Evolutionary conservation across 2,113 vertebrate genomes (phyloP), one percentile per base, ranked within the genome.

Genomic region (Vulpes vulpes): DNA sequence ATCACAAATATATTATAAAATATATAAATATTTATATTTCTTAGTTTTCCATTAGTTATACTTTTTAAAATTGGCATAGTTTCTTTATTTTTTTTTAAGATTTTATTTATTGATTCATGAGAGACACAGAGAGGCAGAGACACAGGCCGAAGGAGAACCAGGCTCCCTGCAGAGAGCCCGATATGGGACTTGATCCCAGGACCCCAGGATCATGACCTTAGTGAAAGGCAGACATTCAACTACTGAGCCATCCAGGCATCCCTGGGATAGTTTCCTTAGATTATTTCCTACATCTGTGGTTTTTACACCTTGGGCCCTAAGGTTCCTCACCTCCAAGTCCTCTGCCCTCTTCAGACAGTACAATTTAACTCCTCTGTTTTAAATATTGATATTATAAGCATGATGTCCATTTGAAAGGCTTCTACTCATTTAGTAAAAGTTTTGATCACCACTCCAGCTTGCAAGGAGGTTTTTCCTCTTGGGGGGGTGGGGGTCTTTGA

Each of bases 311-410:
- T 88, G 51, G 30, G 3, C 11, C 87, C 8, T 92, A 27, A 51
- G 27, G 14, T 25, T 69, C 12, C 19, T 84, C 4, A 73, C 20
- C 7, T 82, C 62, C 32, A 73, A 71, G 17, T 20, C 32, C 32
- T 85, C 5, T 51, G 14, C 20, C 8, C 2, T 59, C 65, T 81
- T 82, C 3, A 30, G 55, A 71, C 14, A 64, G 6, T 62, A n/a
- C 14, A 11, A 0, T 86, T 90, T 88, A 43, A 59, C 12, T 53
- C 67, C 43, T 32, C 9, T 16, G 15, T 59, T 82, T 86, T 90
- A 82, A 87, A 35, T 78, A 19, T 89, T 89, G 59, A 59, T 81
- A 60, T 86, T 95, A 38, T 79, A 90, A 86, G 9, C 86, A 64
- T 94, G 43, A 12, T 55, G 76, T 93, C 16, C 12, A 76, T 43